These are phyloP conservation scores for Lampris megalopsis DNA, from an alignment of 2,113 vertebrate genomes.

Conservation along the genomic window DNA sequence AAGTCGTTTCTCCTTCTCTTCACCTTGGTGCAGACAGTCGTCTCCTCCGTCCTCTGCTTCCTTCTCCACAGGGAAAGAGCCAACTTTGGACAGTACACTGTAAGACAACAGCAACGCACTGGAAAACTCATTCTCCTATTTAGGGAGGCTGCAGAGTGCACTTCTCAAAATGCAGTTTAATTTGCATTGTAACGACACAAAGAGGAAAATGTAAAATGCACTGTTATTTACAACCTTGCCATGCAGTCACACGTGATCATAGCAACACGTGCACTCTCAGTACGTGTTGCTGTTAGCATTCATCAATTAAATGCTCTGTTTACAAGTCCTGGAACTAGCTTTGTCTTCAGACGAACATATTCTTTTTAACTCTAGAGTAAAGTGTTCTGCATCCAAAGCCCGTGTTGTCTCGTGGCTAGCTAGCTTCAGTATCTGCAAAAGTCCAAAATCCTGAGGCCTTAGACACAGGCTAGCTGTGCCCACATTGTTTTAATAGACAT, in stretches of 20 bases:
- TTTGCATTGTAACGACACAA: no score
- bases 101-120: constrained; percentile 52
- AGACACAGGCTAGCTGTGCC: background rate
- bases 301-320: no score
- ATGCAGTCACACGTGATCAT: no score
- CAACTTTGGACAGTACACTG: constrained; percentile 58
- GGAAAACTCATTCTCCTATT: no score
- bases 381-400: background rate
- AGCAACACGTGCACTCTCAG: no score
- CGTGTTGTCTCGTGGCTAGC: background rate
- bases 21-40: constrained; percentile 59
- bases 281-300: no score
- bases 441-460: background rate
- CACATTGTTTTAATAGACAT: background rate
- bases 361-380: background rate
- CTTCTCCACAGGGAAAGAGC: constrained; percentile 66
- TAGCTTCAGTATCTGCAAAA: background rate
- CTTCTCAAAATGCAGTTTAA: background rate
- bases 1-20: constrained; percentile 74
- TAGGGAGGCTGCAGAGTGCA: no score
- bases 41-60: constrained; percentile 63
- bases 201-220: no score
- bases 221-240: no score
- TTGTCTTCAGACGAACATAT: no score
- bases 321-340: background rate